phyloP scores from a whole-genome alignment of 2,797 vertebrate genomes.

The Percopsis omiscomaycus region DNA sequence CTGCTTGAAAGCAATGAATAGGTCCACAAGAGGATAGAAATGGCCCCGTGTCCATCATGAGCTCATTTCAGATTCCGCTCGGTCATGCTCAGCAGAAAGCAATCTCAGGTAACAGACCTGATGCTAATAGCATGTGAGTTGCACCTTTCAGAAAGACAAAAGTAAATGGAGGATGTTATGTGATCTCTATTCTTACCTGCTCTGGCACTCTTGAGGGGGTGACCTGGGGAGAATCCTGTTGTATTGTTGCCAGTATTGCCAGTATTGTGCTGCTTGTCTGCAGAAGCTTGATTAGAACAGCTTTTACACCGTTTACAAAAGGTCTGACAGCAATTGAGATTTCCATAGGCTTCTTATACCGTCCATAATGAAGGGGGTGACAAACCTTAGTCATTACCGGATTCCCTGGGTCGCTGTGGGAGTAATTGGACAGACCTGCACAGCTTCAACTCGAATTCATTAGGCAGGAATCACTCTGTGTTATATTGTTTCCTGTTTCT shows the following conservation, averaged over 20 bases:
- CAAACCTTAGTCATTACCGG: conserved; percentile 46
- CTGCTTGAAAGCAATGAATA: conserved; percentile 69
- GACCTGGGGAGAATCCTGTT: conserved; percentile 30
- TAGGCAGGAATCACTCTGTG: conserved; percentile 13
- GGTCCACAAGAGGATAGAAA: conserved; percentile 54
- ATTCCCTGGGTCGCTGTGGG: conserved; percentile 41
- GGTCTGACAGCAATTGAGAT: conserved; percentile 34
- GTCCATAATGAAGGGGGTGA: conserved; percentile 28
- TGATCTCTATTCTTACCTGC: conserved; percentile 27
- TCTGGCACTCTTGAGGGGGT: conserved; percentile 44
- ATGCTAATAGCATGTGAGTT: conserved; percentile 71
- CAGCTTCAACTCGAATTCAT: conserved; percentile 33
- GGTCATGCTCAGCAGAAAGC: conserved; percentile 71
- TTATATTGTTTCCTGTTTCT: conserved; percentile 19
- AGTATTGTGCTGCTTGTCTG: conserved; percentile 53
- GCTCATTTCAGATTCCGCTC: conserved; percentile 74
- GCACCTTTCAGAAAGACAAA: conserved; percentile 67
- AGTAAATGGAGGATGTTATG: conserved; percentile 44
- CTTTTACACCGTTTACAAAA: conserved; percentile 45
- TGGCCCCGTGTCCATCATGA: conserved; percentile 59
- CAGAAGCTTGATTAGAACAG: conserved; percentile 61
- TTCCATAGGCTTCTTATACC: conserved; percentile 36
- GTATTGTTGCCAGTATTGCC: conserved; percentile 30
- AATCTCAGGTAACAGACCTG: conserved; percentile 78
- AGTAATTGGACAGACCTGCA: conserved; percentile 45